Conservation (phyloP, 2,113 vertebrate genomes). For the Alouatta palliata region DNA sequence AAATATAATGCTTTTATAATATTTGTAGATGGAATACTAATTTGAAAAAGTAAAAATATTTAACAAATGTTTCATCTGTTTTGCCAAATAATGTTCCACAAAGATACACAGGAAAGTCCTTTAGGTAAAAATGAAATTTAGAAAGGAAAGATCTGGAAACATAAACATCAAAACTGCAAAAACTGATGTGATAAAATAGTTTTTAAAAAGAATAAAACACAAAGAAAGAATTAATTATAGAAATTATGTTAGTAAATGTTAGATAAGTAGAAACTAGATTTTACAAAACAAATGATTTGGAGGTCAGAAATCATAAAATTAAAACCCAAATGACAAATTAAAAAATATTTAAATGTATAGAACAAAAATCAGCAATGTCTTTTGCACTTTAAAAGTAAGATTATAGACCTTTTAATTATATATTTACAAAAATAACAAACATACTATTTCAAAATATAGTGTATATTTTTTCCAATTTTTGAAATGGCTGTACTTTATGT, state of each 20-base stretch:
- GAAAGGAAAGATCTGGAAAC: not conserved
- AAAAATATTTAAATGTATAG: not conserved
- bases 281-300: not conserved
- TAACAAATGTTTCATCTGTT: not conserved
- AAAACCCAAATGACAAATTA: not conserved
- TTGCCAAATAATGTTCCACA: not conserved
- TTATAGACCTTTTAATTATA: not conserved
- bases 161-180: not conserved
- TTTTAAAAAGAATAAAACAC: not conserved
- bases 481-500: not conserved
- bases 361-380: not conserved
- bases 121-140: not conserved
- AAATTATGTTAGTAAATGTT: not conserved
- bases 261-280: not conserved
- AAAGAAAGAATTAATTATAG: not conserved
- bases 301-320: not conserved
- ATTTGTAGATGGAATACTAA: not conserved
- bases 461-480: not conserved
- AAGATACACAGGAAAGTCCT: not conserved
- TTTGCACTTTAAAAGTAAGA: not conserved
- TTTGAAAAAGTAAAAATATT: not conserved
- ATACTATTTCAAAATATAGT: not conserved
- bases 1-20: not conserved
- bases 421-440: not conserved
- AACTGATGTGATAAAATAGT: not conserved